Evolutionary conservation across 2,888 invertebrate species (phyloP).

Genomic region (Phaedon cochleariae): DNA sequence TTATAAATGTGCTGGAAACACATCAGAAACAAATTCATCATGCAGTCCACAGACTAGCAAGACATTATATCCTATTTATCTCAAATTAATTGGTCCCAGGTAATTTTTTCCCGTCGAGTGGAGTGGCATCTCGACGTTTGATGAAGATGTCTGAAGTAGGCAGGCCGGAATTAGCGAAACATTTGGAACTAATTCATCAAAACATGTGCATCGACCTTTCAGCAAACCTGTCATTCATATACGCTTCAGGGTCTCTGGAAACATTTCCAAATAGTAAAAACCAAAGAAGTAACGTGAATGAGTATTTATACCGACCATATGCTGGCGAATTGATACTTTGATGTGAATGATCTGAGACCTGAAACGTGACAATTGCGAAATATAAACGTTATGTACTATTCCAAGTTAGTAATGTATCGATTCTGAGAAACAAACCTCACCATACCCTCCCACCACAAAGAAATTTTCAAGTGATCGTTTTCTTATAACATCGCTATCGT

Average conservation of each 20-base stretch:
- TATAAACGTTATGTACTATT: no score
- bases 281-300: neutral
- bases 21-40: no score
- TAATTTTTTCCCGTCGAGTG: constrained; percentile 25
- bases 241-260: neutral
- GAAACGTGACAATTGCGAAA: neutral
- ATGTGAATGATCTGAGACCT: neutral
- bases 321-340: neutral
- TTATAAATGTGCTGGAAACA: no score
- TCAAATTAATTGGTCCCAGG: constrained; percentile 31
- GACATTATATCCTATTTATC: constrained; percentile 16
- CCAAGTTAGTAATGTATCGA: no score
- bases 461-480: no score
- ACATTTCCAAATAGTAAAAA: constrained; percentile 1
- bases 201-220: constrained; percentile 28
- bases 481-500: no score
- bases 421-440: no score
- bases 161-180: constrained; percentile 37
- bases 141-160: constrained; percentile 37
- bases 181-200: constrained; percentile 42
- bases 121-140: constrained; percentile 22
- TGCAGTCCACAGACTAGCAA: constrained; percentile 1
- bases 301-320: neutral
- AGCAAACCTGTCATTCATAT: constrained; percentile 15
- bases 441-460: no score